Evolutionary conservation across 2,113 vertebrate genomes (phyloP), one percentile per base, ranked within the genome.

Genomic region (Tragelaphus buxtoni): DNA sequence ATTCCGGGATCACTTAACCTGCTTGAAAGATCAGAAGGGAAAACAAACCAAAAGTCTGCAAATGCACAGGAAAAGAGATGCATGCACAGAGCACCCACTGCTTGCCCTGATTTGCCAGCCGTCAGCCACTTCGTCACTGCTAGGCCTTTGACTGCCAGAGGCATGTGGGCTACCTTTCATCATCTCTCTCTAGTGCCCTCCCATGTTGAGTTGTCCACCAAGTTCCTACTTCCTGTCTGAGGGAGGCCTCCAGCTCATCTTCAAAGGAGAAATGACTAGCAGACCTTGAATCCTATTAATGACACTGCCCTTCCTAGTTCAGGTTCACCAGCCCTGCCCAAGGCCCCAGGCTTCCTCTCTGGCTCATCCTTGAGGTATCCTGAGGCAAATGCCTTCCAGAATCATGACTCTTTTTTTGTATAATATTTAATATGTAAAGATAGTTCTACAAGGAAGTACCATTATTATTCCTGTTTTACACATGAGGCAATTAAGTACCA

Each of bases 181-280:
- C 79, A 17, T 42, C 2, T 87, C 35, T 91, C n/a, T 77, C 45
- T 81, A 49, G 53, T 22, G 79, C 53, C 86, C 82, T 91, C 53
- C 63, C 28, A 28, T 60, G 69, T 51, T 47, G 42, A 96, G 42
- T 51, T 92, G 28, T 84, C 80, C 56, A 82, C 51, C 72, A 82
- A 51, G 32, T 89, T 83, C 85, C 9, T 82, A 17, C 81, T 90
- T 92, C 81, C 90, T 82, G 51, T 69, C 72, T 53, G 81, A 95
- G 79, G 56, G 80, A 74, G 85, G 30, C 86, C 56, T 94, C 60
- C 24, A 79, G 69, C 63, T 84, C 81, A 58, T 90, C 93, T 94
- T 95, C 89, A 77, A 91, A 98, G 83, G 74, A 94, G n/a, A 97
- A 96, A 84, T 87, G 47, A 94, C 86, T 94, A 20, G 79, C 39